Evolutionary conservation across 2,888 invertebrate genomes (phyloP), one percentile per base, ranked within the genome.

Genomic region (Pyrochroa serraticornis): DNA sequence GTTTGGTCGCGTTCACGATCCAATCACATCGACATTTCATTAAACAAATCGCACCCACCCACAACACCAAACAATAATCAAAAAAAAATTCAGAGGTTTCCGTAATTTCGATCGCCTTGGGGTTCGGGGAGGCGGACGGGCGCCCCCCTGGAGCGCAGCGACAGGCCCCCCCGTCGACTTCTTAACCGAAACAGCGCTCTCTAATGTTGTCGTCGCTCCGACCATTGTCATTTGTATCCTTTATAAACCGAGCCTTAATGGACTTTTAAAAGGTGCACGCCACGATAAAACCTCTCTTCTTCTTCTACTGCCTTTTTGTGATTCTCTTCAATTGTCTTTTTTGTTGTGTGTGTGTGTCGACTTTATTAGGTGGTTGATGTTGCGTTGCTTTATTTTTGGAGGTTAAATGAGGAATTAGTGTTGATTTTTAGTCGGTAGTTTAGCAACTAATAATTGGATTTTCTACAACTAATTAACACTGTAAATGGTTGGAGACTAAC

Each of bases 161-260:
- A 74, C 74, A 75, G 71, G 70, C 63, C 69, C 71, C 68, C 74
- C 73, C 63, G 70, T 58, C 45, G 74, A 10, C 56, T 69, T 64
- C 68, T 70, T 71, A 74, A 71, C 73, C 72, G 72, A 73, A 74
- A 73, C 71, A 73, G 69, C 70, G 70, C 68, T 72, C 72, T 72
- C 72, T 74, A 74, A 74, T 74, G 72, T 71, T 74, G 73, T 74
- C 73, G 72, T 73, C 73, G 72, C 70, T 71, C 68, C 63, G 64
- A 65, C 71, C 72, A 71, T 74, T 73, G 73, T 73, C 72, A 71
- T 72, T 71, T 69, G 70, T 70, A 67, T 71, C 69, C 68, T 71
- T 71, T 71, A 66, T 66, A 65, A 51, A 62, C 59, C 38, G 60
- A 58, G 55, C 62, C 61, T 66, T 71, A 72, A 73, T 73, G 72